Percentiles rank a stretch among this genome's conserved stretches.
phyloP scores from a whole-genome alignment of 2,888 invertebrate genomes.

The Malthinus seriepunctatus region DNA sequence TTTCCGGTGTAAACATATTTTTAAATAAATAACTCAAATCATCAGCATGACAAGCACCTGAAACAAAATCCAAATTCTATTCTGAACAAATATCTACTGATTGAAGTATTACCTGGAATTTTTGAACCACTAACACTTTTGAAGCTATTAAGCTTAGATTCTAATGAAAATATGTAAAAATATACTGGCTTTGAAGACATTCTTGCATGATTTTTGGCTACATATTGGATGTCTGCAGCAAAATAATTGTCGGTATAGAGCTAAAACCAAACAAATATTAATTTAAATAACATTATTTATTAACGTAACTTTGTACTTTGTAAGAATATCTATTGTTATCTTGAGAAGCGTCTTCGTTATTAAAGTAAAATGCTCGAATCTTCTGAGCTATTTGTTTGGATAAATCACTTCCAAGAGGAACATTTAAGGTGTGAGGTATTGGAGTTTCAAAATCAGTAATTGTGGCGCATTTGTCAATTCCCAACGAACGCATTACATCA shows the following conservation, averaged over 20 bases:
- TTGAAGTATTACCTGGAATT: constrained; percentile 33
- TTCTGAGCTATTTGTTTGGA: constrained; percentile 28
- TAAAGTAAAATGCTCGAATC: constrained; percentile 34
- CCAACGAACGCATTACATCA: too few species aligned
- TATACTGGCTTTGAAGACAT: constrained; percentile 41
- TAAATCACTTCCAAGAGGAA: constrained; percentile 18
- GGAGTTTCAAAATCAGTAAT: constrained; percentile 32
- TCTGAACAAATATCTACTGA: not conserved
- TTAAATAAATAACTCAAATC: constrained; percentile 44
- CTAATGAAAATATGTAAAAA: constrained; percentile 42
- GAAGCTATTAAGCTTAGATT: constrained; percentile 33
- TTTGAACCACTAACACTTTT: constrained; percentile 33
- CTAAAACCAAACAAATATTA: too few species aligned
- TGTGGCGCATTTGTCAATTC: too few species aligned
- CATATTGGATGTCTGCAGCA: too few species aligned
- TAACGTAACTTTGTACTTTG: too few species aligned
- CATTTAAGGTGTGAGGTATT: constrained; percentile 29
- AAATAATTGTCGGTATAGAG: too few species aligned
- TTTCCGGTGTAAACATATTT: constrained; percentile 26
- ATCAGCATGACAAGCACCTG: constrained; percentile 42
- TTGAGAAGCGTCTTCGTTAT: constrained; percentile 17
- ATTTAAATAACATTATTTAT: too few species aligned
- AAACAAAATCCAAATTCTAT: too few species aligned
- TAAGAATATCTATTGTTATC: too few species aligned
- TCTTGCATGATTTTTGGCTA: too few species aligned